phyloP scores from a whole-genome alignment of 2,113 vertebrate genomes.

The Rhabdornis inornatus region DNA sequence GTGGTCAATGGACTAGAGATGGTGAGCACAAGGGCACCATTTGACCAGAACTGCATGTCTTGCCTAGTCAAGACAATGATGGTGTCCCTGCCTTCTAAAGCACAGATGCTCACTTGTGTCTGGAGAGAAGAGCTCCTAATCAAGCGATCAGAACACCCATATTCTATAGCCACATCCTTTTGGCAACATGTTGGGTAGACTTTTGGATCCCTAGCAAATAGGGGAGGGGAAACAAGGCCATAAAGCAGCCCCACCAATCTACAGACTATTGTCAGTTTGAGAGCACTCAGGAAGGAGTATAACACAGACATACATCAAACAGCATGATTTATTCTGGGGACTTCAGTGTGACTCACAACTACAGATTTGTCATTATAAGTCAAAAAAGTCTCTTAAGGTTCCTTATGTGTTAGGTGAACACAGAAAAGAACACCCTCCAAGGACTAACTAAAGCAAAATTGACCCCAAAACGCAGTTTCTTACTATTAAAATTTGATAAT shows the following conservation, averaged over 20 bases:
- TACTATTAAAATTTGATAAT: background rate
- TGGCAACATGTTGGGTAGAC: background rate
- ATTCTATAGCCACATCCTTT: background rate
- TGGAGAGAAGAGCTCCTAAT: background rate
- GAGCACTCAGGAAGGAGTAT: background rate
- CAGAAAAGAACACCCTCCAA: background rate
- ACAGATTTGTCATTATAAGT: background rate
- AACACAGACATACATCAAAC: background rate
- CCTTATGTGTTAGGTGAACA: background rate
- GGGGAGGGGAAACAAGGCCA: background rate
- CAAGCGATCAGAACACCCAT: fast-evolving
- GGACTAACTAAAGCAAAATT: background rate
- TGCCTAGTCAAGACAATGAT: background rate
- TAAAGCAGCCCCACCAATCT: background rate
- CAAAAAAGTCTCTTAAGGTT: background rate
- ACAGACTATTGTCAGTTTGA: background rate
- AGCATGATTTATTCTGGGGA: background rate
- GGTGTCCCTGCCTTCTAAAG: background rate
- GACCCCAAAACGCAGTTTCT: background rate
- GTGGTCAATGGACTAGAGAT: background rate
- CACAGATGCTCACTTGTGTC: background rate
- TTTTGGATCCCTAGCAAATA: background rate
- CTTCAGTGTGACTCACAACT: background rate
- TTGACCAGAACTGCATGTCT: background rate
- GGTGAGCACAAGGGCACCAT: background rate